Evolutionary conservation across 1,140 invertebrate species (phyloP).

Genomic region (Phortica variegata): DNA sequence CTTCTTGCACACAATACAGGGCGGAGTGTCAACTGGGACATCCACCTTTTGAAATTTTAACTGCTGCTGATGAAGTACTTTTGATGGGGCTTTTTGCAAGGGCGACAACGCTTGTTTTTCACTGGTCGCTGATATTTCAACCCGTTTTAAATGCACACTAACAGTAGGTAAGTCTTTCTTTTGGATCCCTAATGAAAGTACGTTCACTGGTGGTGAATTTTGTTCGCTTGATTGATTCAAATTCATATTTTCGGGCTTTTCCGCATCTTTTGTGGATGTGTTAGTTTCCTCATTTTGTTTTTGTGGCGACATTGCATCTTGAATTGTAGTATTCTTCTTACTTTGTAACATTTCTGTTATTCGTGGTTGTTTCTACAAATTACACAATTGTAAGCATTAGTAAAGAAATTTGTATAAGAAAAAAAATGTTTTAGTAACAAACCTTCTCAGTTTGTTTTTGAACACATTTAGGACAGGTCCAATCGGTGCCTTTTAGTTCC

Average conservation of each 20-base stretch:
- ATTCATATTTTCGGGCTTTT: neutral
- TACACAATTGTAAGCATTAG: neutral
- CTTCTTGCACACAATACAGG: constrained; percentile 75
- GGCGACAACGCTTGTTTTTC: constrained; percentile 1
- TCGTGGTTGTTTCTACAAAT: constrained; percentile 34
- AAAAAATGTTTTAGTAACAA: neutral
- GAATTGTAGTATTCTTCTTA: constrained; percentile 2
- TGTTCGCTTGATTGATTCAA: too few relatives aligned
- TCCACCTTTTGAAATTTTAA: constrained; percentile 33
- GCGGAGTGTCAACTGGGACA: constrained; percentile 3
- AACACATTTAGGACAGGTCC: constrained; percentile 85
- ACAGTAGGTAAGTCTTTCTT: too few relatives aligned
- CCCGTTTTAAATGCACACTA: too few relatives aligned
- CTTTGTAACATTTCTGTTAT: constrained; percentile 43
- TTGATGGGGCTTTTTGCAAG: constrained; percentile 10
- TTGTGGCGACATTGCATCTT: constrained; percentile 4
- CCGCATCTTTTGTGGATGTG: constrained; percentile 2
- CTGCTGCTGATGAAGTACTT: constrained; percentile 25
- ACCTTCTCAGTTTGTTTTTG: constrained; percentile 59
- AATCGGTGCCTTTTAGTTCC: constrained; percentile 85
- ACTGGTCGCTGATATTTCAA: too few relatives aligned
- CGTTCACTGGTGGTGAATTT: too few relatives aligned
- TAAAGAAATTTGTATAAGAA: neutral
- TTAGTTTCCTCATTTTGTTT: constrained; percentile 23
- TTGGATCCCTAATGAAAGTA: too few relatives aligned